Percentiles rank a stretch among this genome's conserved stretches.
phyloP scores from a whole-genome alignment of 2,888 invertebrate species.

The Lucinisca nassula region DNA sequence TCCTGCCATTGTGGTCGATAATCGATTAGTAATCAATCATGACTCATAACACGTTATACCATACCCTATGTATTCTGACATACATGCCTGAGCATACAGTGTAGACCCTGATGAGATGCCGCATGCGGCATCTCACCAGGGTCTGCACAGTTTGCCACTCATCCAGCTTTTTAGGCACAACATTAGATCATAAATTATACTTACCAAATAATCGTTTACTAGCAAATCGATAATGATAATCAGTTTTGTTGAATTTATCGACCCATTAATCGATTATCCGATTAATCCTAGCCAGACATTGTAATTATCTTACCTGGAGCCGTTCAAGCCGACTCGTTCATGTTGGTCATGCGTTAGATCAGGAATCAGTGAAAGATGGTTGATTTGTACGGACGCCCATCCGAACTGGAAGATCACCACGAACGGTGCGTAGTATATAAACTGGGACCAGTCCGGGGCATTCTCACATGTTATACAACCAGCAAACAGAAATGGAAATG shows the following conservation, averaged over 20 bases:
- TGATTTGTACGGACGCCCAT: constrained; percentile 97
- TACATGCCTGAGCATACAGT: background rate
- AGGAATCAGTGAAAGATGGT: constrained; percentile 96
- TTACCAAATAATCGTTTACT: too few relatives aligned
- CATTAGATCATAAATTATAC: too few relatives aligned
- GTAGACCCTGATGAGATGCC: background rate
- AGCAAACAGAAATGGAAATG: constrained; percentile 96
- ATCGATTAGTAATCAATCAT: too few relatives aligned
- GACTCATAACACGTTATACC: too few relatives aligned
- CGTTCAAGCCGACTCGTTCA: constrained; percentile 88
- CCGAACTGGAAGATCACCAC: constrained; percentile 94
- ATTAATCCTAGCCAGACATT: too few relatives aligned
- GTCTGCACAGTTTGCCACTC: background rate
- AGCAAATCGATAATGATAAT: too few relatives aligned
- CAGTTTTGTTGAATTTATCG: too few relatives aligned
- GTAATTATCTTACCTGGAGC: constrained; percentile 88
- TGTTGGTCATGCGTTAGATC: constrained; percentile 87
- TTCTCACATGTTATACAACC: constrained; percentile 91
- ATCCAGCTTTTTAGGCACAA: too few relatives aligned
- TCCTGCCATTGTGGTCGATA: too few relatives aligned
- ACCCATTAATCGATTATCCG: too few relatives aligned
- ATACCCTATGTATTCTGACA: background rate
- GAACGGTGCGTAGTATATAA: constrained; percentile 89
- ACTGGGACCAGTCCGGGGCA: constrained; percentile 90
- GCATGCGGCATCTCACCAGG: background rate